Evolutionary conservation across 2,797 vertebrate genomes (phyloP), one percentile per base, ranked within the genome.

Genomic region (Poeciliopsis infans): DNA sequence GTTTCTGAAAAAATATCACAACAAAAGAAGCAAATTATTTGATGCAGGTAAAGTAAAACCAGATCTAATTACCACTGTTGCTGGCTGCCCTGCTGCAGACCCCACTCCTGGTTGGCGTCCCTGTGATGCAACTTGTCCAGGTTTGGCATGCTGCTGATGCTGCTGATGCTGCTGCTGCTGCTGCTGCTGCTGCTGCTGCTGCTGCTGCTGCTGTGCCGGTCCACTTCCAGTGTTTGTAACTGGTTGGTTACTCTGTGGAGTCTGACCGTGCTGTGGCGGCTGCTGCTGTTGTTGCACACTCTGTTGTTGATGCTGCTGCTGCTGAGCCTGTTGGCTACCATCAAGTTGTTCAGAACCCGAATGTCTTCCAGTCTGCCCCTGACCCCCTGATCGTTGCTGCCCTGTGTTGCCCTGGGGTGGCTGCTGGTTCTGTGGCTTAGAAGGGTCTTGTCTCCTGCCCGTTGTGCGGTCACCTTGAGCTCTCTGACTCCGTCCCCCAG

Each of bases 401-500:
- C 94, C 91, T 43, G 78, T 36, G 70, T 94, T 94, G 89, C 86
- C 88, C 85, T 93, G 94, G 86, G 85, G 76, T 59, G n/a, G 90
- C 81, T 16, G 93, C 82, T 94, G 96, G 61, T 94, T 95, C 45
- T 92, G 88, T 64, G 90, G 82, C 85, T 96, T 97, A 25, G 95
- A 13, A 75, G 95, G 80, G 88, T 96, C 96, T 79, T 95, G 95
- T 84, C 94, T 94, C 83, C 93, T 94, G 36, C 93, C 72, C 0
- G 91, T 47, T 7, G 96, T 39, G 0, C 93, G 93, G 70, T 95
- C 94, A 87, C 95, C 86, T 0, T 95, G 89, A 12, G 97, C 96
- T 81, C 96, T 92, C 88, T 97, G 96, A 45, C 94, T 93, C 89
- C 98, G 96, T 85, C 96, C 93, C 76, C 96, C 96, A 2, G 97